A percentile compares a stretch with the other conserved stretches of the same genome.
These are phyloP conservation scores for Brachypodius melanocephalos DNA, from an alignment of 2,113 vertebrate genomes.

Conservation along the genomic window DNA sequence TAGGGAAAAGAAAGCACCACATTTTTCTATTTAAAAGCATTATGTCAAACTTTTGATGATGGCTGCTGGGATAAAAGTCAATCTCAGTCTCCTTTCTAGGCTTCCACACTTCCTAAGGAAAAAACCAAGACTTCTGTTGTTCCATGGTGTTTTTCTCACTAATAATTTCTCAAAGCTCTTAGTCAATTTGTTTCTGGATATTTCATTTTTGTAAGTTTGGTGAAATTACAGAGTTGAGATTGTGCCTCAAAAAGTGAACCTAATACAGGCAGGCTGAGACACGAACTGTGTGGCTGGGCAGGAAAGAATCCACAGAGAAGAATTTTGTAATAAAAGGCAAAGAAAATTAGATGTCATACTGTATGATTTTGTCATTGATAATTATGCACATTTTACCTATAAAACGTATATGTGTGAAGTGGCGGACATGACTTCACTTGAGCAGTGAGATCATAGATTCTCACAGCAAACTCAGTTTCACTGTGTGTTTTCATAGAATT, in stretches of 20 bases:
- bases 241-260: not conserved
- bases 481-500: not conserved
- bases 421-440: not conserved
- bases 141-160: not conserved
- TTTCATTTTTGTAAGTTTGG: not conserved
- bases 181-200: not conserved
- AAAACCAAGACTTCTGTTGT: not conserved
- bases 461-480: not conserved
- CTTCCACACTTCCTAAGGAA: not conserved
- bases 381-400: not conserved
- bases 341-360: not conserved
- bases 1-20: not conserved
- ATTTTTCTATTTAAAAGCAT: constrained; percentile 47
- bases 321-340: not conserved
- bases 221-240: not conserved
- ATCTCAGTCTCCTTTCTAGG: constrained; percentile 35
- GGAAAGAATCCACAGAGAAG: not conserved
- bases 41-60: constrained; percentile 25
- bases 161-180: not conserved
- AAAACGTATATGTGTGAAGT: rapidly evolving
- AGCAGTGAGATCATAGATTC: not conserved
- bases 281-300: not conserved
- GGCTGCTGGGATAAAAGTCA: constrained; percentile 50
- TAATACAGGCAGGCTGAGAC: not conserved
- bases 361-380: not conserved